Base-by-base conservation (phyloP, 2,888 invertebrate genomes). In the Lepidocyrtinus sp. region DNA sequence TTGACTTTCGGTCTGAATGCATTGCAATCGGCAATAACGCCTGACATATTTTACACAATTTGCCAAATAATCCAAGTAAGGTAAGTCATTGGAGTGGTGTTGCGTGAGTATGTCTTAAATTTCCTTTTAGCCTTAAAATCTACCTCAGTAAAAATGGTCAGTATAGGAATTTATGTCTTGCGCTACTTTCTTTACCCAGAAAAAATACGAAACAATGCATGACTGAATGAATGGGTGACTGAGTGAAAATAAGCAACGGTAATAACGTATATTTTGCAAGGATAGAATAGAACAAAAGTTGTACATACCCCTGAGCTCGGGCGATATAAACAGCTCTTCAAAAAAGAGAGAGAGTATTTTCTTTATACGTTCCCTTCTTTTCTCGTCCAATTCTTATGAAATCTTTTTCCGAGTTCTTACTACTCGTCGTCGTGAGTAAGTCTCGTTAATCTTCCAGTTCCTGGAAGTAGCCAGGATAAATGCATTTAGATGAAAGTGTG, bases 401-500 rank as follows among this genome's bases (percentile, higher is more conserved):
- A 63, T 75, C 75, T 71, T 72, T 70, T 67, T 46, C 59, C 50
- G 70, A 22, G 15, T 68, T 63, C 67, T 65, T 55, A 45, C 26
- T 55, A 67, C 15, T 69, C 27, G 45, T 72, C 67, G 68, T 71
- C 64, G 83, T 75, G 81, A 75, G 78, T 81, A 78, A 75, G 70
- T 36, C 73, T 75, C 74, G 81, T 83, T 83, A 83, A 83, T 83
- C 75, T 83, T 83, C 75, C 83, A 83, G 81, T 81, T 83, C 78
- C 80, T 77, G 65, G 74, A 70, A 69, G 59, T 72, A 61, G 76
- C 76, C 70, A n/a, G 71, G 76, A 70, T 76, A 71, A 76, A 26
- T 46, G 68, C 24, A 46, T 72, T 26, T 59, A 46, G 36, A 61
- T 55, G 68, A 79, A 46, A 36, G 62, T 73, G 73, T 46, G 65